Percentiles rank a stretch among this genome's conserved stretches.
Conservation (phyloP, 2,113 vertebrate genomes). For the Climacteris rufus region DNA sequence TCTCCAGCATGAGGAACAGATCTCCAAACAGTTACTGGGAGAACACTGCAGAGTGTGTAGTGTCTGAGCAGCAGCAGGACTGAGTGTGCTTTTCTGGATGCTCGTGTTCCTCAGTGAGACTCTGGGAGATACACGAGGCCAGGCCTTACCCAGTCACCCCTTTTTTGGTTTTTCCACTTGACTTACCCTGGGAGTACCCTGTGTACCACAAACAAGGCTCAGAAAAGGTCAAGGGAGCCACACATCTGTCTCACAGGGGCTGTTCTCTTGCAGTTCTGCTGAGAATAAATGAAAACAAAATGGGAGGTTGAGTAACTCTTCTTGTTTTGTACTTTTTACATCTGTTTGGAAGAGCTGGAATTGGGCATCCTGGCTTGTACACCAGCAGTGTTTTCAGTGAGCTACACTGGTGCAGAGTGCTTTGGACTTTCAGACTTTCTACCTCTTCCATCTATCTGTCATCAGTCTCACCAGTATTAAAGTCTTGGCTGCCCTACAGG, state of each 20-base stretch:
- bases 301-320: background rate
- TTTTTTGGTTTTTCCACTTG: background rate
- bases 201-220: background rate
- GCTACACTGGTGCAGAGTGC: background rate
- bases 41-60: background rate
- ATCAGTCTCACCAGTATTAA: constrained; percentile 48
- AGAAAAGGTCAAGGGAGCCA: background rate
- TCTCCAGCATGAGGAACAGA: background rate
- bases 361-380: background rate
- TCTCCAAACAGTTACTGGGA: background rate
- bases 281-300: background rate
- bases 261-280: background rate
- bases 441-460: constrained; percentile 60
- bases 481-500: constrained; percentile 49
- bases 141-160: background rate
- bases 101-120: background rate
- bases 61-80: background rate
- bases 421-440: constrained; percentile 34
- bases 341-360: background rate
- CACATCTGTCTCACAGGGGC: background rate
- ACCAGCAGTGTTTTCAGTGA: background rate
- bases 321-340: background rate
- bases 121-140: background rate
- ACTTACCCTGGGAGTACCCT: background rate
- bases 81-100: background rate